These are phyloP conservation scores for Platorchestia sp. DNA, from an alignment of 1,140 invertebrate genomes.

Conservation along the genomic window DNA sequence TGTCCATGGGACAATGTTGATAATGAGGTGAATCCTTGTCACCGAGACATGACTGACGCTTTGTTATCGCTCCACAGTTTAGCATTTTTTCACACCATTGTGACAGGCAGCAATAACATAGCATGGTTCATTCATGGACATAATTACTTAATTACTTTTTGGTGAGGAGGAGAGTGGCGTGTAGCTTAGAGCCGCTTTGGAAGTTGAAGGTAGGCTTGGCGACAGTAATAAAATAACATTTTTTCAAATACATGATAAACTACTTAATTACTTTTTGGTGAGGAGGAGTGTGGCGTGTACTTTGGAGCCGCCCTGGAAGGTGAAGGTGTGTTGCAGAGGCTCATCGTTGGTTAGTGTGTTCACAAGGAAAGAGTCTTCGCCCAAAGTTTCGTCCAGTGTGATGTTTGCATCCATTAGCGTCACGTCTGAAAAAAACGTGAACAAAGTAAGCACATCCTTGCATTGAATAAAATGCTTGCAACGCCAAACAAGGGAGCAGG, in stretches of 20 bases:
- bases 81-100: too few species aligned
- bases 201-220: conserved; percentile 61
- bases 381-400: conserved; percentile 69
- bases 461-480: neutral
- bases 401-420: conserved; percentile 70
- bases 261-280: conserved; percentile 67
- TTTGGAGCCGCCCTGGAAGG: conserved; percentile 67
- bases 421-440: conserved; percentile 66
- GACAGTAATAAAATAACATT: neutral
- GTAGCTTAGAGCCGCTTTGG: conserved; percentile 67
- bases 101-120: neutral
- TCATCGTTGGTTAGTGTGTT: conserved; percentile 64
- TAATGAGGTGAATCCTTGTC: neutral
- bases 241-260: neutral
- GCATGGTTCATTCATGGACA: neutral
- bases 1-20: neutral
- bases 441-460: neutral
- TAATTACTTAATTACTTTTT: conserved; percentile 67
- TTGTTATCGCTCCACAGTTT: too few species aligned
- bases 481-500: neutral
- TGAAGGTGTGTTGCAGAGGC: conserved; percentile 62
- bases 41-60: too few species aligned
- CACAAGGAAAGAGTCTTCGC: conserved; percentile 67
- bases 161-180: conserved; percentile 65
- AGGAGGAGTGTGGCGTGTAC: conserved; percentile 67